Percentiles rank a stretch among this genome's conserved stretches.
Evolutionary conservation across 2,888 invertebrate species (phyloP).

Genomic region (Fabriciana adippe): DNA sequence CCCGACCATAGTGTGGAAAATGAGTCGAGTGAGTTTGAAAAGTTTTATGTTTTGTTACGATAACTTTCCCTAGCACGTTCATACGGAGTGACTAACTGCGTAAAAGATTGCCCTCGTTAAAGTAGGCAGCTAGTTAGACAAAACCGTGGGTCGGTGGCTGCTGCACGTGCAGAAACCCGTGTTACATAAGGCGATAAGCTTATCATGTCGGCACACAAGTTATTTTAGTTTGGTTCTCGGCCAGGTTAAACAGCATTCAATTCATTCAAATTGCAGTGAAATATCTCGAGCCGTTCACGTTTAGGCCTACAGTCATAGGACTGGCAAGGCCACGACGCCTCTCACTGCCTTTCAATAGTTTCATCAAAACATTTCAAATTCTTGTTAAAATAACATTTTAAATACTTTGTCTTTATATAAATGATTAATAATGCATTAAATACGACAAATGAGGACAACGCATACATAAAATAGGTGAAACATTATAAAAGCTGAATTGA

Average conservation of each 20-base stretch:
- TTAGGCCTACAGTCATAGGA: constrained; percentile 37
- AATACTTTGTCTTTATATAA: too few species aligned
- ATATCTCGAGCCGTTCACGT: constrained; percentile 34
- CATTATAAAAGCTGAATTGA: too few species aligned
- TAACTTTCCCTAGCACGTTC: constrained; percentile 35
- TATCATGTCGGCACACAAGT: constrained; percentile 51
- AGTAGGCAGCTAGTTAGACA: constrained; percentile 21
- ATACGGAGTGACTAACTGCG: constrained; percentile 43
- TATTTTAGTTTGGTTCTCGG: constrained; percentile 52
- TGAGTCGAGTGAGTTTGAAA: constrained; percentile 6
- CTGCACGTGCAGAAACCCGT: constrained; percentile 54
- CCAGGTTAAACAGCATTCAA: constrained; percentile 3
- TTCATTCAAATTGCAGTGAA: background rate
- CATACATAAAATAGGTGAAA: too few species aligned
- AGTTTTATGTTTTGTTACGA: constrained; percentile 15
- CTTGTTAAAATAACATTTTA: background rate
- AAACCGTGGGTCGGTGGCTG: constrained; percentile 42
- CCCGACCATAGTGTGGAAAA: background rate
- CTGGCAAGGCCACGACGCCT: constrained; percentile 38
- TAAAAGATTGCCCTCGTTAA: constrained; percentile 36
- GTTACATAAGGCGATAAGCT: constrained; percentile 68
- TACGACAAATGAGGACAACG: too few species aligned
- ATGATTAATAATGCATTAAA: too few species aligned
- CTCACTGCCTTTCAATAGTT: constrained; percentile 34
- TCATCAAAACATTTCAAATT: constrained; percentile 13